These are phyloP conservation scores for Edolisoma coerulescens DNA, from an alignment of 2,113 vertebrate genomes.

Conservation along the genomic window DNA sequence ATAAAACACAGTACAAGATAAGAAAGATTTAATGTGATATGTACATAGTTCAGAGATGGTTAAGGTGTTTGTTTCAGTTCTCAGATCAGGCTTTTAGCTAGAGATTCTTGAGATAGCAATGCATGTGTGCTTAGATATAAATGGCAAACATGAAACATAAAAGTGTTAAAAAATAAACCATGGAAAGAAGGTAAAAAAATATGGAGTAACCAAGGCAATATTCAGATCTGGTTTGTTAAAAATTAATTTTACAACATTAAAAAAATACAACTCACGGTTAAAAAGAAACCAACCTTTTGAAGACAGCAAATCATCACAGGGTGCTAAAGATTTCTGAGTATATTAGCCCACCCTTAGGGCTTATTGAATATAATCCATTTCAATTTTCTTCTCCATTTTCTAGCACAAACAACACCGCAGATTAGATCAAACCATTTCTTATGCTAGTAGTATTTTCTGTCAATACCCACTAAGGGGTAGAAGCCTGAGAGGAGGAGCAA, in stretches of 20 bases:
- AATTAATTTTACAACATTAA: background rate
- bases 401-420: slow-evolving; percentile 34
- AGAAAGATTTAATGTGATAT: background rate
- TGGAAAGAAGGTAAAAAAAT: background rate
- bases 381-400: slow-evolving; percentile 21
- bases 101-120: background rate
- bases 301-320: slow-evolving; percentile 55
- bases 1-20: background rate
- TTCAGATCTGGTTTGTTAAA: slow-evolving; percentile 17
- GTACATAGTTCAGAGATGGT: background rate
- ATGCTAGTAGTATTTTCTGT: slow-evolving; percentile 36
- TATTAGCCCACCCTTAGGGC: slow-evolving; percentile 40
- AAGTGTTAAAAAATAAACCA: background rate
- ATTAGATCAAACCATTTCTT: slow-evolving; percentile 60
- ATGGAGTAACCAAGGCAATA: background rate
- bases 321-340: slow-evolving; percentile 49
- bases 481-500: background rate
- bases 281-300: background rate
- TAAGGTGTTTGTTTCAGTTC: background rate
- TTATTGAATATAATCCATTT: slow-evolving; percentile 27
- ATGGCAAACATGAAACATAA: background rate
- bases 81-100: background rate
- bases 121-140: background rate
- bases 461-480: slow-evolving; percentile 15
- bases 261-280: background rate